Base-by-base conservation (phyloP, 2,888 invertebrate genomes). In the Lydus trimaculatus region DNA sequence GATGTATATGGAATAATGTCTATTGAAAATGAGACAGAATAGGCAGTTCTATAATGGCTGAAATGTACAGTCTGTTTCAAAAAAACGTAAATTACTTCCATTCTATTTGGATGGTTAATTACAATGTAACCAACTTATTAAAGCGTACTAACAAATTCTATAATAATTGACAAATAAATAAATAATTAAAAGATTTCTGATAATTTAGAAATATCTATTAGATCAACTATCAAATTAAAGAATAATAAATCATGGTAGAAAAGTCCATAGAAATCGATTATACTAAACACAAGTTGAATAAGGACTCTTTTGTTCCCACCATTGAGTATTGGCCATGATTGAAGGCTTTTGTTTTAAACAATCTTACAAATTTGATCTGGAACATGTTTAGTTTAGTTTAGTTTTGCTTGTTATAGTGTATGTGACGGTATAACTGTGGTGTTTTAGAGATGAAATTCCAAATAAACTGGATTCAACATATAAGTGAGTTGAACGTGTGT, bases 11-110 rank as follows among this genome's bases (percentile, higher is more conserved):
- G 8, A 65, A 65, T 69, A 69, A 68, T 71, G 71, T 71, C 67
- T 71, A 65, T 64, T n/a, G 33, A 52, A 62, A 72, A 67, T 63
- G 75, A 76, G 76, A 73, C 67, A 70, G 70, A 69, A 65, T 61
- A 61, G 68, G 20, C 69, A 58, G 65, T 67, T 71, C 73, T 52
- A 65, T 61, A 74, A 79, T 79, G 79, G 79, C 79, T 74, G 78
- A 73, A 78, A 71, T 20, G 79, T 79, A 79, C 79, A 78, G 72
- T 78, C 77, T 15, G 60, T n/a, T 70, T 52, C 56, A 66, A 61
- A 28, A 63, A 43, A 7, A 7, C n/a, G 13, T 33, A 28, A 15
- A 43, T 7, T 31, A 28, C 28, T 28, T 3, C 28, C 2, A 28
- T 28, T 28, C 4, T 28, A 2, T 28, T 4, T 4, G n/a, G n/a